These are phyloP conservation scores for Ephydatia muelleri DNA, from an alignment of 37 sponge, comb jelly and placozoan species.

Conservation along the genomic window DNA sequence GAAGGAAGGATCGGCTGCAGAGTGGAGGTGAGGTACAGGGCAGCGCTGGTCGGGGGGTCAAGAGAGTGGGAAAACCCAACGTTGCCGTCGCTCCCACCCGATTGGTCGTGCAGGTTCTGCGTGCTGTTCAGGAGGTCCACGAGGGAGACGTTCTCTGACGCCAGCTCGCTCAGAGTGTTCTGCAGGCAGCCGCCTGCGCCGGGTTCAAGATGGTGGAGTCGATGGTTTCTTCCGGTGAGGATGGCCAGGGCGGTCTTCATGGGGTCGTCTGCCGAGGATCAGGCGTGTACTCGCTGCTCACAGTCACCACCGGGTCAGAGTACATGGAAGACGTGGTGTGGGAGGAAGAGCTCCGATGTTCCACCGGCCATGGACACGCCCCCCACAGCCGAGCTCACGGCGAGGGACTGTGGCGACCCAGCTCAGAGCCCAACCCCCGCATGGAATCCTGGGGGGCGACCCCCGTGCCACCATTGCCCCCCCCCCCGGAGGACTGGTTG, in stretches of 20 bases:
- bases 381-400: background rate
- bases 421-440: too few relatives aligned
- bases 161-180: slow-evolving; percentile 44
- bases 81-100: slow-evolving; percentile 15
- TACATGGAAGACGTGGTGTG: slow-evolving; percentile 20
- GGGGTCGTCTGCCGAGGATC: slow-evolving; percentile 37
- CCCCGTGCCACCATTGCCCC: background rate
- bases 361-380: slow-evolving; percentile 3
- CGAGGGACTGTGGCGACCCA: background rate
- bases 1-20: background rate
- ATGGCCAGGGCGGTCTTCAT: slow-evolving; percentile 60
- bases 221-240: slow-evolving; percentile 53
- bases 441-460: background rate
- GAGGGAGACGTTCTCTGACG: slow-evolving; percentile 33
- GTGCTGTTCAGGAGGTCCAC: slow-evolving; percentile 53
- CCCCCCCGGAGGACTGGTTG: background rate
- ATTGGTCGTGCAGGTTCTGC: slow-evolving; percentile 13
- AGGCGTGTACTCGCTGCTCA: background rate
- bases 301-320: background rate
- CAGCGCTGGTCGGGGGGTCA: slow-evolving; percentile 29
- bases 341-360: slow-evolving; percentile 5
- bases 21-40: slow-evolving; percentile 31
- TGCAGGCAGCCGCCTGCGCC: slow-evolving; percentile 35
- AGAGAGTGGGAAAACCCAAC: slow-evolving; percentile 23
- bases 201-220: slow-evolving; percentile 18